Conservation (phyloP, 1,140 invertebrate genomes). For the Brachionus manjavacas region DNA sequence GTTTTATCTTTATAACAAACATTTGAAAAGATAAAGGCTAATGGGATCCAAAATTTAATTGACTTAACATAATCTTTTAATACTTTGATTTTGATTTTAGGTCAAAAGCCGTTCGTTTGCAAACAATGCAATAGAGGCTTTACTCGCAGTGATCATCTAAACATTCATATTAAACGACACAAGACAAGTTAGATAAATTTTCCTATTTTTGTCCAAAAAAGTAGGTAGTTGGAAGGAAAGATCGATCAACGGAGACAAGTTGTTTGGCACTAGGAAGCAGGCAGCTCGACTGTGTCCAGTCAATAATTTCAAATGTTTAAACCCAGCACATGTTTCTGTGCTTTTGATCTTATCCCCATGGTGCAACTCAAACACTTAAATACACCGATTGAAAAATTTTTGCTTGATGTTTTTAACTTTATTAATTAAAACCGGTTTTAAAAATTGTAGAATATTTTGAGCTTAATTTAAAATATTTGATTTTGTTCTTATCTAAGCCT, state of each 20-base stretch:
- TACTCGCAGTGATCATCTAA: slow-evolving; percentile 88
- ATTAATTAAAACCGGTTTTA: slow-evolving; percentile 6
- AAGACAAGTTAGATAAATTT: slow-evolving; percentile 6
- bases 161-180: slow-evolving; percentile 68
- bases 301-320: background rate
- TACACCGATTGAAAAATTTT: background rate
- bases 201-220: background rate
- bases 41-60: no score
- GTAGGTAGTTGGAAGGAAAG: background rate
- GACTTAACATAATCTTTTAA: no score
- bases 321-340: background rate
- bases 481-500: background rate
- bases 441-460: background rate
- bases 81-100: background rate
- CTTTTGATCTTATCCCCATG: background rate
- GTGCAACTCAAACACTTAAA: background rate
- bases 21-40: no score
- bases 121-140: slow-evolving; percentile 86
- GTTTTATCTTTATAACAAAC: no score
- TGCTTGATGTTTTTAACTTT: background rate
- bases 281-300: background rate
- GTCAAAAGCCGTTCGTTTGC: slow-evolving; percentile 91
- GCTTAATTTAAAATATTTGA: background rate
- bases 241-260: background rate
- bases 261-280: background rate